Evolutionary conservation across 2,797 vertebrate species (phyloP).

Genomic region (Fratercula arctica): DNA sequence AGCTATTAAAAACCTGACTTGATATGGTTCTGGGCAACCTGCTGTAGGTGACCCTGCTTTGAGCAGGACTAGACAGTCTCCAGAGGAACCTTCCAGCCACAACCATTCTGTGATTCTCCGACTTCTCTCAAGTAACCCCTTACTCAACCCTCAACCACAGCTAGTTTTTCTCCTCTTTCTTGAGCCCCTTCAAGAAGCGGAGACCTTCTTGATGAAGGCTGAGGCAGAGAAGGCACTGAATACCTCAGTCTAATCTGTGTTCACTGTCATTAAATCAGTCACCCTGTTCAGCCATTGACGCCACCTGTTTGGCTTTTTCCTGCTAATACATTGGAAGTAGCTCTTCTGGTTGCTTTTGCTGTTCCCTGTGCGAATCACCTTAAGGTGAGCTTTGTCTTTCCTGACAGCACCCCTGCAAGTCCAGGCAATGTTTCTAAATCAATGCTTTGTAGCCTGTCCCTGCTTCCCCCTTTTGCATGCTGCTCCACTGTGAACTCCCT

Average conservation of each 20-base stretch:
- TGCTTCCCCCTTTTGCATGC: neutral
- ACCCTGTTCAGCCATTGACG: neutral
- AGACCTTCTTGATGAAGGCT: neutral
- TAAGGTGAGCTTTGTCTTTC: neutral
- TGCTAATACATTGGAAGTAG: neutral
- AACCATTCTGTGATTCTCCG: neutral
- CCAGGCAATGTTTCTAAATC: neutral
- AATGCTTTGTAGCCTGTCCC: neutral
- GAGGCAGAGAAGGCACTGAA: neutral
- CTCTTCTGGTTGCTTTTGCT: neutral
- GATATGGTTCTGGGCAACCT: neutral
- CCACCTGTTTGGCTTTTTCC: neutral
- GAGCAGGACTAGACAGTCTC: neutral
- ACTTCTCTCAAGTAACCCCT: neutral
- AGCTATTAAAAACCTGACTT: too few species aligned
- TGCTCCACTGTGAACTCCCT: neutral
- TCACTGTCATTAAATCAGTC: neutral
- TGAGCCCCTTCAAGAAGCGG: neutral
- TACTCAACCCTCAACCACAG: neutral
- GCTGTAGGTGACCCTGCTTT: neutral
- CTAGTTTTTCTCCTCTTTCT: neutral
- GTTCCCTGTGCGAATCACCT: neutral
- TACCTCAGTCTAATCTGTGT: neutral
- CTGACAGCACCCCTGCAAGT: neutral
- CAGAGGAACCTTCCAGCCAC: neutral